phyloP scores from a whole-genome alignment of 2,888 invertebrate species.

The Ctenicera cuprea region DNA sequence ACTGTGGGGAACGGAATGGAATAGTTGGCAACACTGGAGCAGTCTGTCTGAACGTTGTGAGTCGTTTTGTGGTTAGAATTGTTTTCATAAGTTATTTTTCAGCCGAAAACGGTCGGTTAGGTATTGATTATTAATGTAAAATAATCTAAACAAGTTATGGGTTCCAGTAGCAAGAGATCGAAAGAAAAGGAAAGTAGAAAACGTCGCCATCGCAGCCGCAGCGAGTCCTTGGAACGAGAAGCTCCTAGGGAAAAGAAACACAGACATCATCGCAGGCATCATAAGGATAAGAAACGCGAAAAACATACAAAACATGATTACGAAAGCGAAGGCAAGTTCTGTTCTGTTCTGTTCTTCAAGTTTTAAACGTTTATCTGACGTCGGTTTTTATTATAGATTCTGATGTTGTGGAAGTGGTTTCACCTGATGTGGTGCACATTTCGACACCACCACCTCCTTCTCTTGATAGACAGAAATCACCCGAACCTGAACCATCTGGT shows the following conservation, averaged over 20 bases:
- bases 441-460: constrained; percentile 68
- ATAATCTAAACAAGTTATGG: constrained; percentile 72
- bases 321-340: constrained; percentile 77
- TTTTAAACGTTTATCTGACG: neutral
- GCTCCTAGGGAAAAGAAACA: constrained; percentile 73
- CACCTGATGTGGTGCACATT: constrained; percentile 57
- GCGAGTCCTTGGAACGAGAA: constrained; percentile 73
- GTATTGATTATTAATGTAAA: constrained; percentile 16
- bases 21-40: no score
- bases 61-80: constrained; percentile 11
- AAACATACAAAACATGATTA: constrained; percentile 66
- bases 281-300: constrained; percentile 71
- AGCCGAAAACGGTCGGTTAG: constrained; percentile 24
- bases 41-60: constrained; percentile 1
- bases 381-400: constrained; percentile 60
- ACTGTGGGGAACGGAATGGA: no score
- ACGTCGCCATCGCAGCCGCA: constrained; percentile 79
- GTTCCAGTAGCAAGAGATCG: constrained; percentile 82
- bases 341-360: neutral
- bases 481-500: constrained; percentile 65
- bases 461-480: constrained; percentile 49
- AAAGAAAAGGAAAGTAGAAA: constrained; percentile 79
- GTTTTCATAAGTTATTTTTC: neutral
- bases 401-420: constrained; percentile 67
- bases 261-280: constrained; percentile 71